A percentile compares a stretch with the other conserved stretches of the same genome.
phyloP scores from a whole-genome alignment of 2,113 vertebrate species.

The Barbus barbus region DNA sequence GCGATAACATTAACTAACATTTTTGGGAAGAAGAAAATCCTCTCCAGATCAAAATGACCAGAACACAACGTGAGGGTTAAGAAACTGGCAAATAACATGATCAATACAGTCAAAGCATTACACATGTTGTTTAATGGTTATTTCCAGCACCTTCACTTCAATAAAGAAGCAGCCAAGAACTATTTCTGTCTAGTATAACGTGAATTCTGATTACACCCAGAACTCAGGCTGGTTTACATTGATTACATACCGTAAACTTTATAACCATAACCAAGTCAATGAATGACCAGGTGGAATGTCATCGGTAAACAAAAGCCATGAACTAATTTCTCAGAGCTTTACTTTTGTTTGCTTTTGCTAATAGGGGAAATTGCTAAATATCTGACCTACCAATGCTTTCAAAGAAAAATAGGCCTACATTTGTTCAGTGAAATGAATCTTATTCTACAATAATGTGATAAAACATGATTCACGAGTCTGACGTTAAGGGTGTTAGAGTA shows the following conservation, averaged over 20 bases:
- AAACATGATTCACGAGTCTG: no score
- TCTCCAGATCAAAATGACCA: no score
- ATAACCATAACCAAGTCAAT: conserved; percentile 18
- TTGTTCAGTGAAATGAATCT: no score
- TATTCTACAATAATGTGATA: no score
- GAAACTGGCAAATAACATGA: no score
- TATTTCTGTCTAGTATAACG: not conserved
- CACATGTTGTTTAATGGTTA: not conserved
- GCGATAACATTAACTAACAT: no score
- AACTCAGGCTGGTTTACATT: not conserved
- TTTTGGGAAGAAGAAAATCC: no score
- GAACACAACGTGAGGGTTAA: no score
- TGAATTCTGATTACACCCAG: not conserved
- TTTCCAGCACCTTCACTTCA: not conserved
- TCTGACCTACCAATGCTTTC: not conserved
- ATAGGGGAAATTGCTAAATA: not conserved
- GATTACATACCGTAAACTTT: not conserved
- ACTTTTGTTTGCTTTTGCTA: not conserved
- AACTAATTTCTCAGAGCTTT: not conserved
- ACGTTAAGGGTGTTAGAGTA: no score
- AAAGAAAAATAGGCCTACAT: not conserved
- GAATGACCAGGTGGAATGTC: conserved; percentile 32
- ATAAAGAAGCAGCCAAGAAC: not conserved
- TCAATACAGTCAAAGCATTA: no score
- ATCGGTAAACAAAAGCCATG: not conserved